Percentiles rank a stretch among this genome's conserved stretches.
Conservation (phyloP, 2,888 invertebrate species). For the Lysandra bellargus region DNA sequence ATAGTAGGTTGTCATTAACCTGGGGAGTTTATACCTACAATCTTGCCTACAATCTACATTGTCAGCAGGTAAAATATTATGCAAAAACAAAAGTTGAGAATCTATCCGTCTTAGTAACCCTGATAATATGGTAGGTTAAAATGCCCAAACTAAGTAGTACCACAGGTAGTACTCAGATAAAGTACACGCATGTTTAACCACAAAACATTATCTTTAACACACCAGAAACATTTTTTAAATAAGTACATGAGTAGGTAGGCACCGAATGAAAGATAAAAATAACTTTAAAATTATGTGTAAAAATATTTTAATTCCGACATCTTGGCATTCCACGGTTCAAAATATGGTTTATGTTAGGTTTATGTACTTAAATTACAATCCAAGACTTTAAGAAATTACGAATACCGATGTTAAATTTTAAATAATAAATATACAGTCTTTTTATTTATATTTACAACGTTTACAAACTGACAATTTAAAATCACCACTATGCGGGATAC, state of each 20-base stretch:
- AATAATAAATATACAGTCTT: not conserved
- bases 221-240: not conserved
- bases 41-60: not conserved
- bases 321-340: not conserved
- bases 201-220: not conserved
- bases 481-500: conserved; percentile 21
- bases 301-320: not conserved
- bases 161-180: no score
- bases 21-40: not conserved
- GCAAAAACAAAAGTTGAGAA: not conserved
- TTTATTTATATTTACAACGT: not conserved
- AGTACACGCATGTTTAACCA: not conserved
- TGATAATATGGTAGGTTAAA: not conserved
- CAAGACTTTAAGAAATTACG: not conserved
- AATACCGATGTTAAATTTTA: not conserved
- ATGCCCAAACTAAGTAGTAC: not conserved
- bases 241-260: not conserved
- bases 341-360: not conserved
- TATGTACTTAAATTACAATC: not conserved
- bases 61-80: not conserved
- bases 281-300: not conserved
- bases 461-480: conserved; percentile 22
- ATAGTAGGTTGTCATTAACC: not conserved
- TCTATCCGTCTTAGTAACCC: not conserved
- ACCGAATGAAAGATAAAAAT: not conserved